Evolutionary conservation across 1,140 invertebrate species (phyloP).

Genomic region (Aphis craccivora): DNA sequence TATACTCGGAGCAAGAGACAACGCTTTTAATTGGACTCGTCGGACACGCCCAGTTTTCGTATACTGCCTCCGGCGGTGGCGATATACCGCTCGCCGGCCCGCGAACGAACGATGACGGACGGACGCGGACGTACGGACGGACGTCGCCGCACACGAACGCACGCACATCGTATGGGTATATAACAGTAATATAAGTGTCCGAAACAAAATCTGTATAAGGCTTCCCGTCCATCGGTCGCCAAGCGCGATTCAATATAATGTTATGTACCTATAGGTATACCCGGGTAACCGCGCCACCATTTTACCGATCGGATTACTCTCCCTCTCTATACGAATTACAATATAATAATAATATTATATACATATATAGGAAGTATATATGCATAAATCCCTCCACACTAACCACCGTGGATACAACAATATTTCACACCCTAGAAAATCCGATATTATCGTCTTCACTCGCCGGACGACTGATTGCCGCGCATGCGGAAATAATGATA

Average conservation of each 20-base stretch:
- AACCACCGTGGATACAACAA: background rate
- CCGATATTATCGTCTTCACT: background rate
- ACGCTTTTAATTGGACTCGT: conserved; percentile 51
- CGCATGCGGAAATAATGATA: background rate
- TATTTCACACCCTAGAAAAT: background rate
- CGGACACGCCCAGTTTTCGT: conserved; percentile 31
- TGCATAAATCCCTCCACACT: background rate
- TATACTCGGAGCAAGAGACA: background rate
- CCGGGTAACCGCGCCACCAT: background rate
- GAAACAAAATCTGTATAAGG: conserved; percentile 32
- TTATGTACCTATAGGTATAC: background rate
- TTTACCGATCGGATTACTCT: conserved; percentile 51
- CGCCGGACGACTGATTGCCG: background rate
- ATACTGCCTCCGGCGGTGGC: background rate
- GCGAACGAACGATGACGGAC: background rate
- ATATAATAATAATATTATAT: background rate
- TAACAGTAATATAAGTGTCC: background rate
- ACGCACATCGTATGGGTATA: background rate
- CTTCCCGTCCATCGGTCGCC: background rate
- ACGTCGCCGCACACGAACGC: background rate
- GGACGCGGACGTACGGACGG: background rate
- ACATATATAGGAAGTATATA: background rate
- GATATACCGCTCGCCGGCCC: background rate
- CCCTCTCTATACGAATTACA: background rate
- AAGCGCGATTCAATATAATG: background rate